A percentile compares a stretch with the other conserved stretches of the same genome.
Conservation (phyloP, 1,140 invertebrate species). For the Drosophila tropicalis region DNA sequence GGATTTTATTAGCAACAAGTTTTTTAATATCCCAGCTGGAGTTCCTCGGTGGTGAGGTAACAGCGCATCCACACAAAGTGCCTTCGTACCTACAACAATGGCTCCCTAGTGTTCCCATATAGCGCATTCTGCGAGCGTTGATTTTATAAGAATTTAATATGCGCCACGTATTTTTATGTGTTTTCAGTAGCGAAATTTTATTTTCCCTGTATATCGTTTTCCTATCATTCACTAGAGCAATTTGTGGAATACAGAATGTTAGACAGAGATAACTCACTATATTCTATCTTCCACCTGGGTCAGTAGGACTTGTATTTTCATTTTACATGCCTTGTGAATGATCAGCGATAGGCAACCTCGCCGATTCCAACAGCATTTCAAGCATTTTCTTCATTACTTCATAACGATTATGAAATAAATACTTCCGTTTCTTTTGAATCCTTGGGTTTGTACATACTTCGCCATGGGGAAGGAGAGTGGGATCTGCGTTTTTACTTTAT, state of each 20-base stretch:
- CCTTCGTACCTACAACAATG: conserved; percentile 65
- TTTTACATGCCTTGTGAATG: conserved; percentile 3
- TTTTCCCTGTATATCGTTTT: conserved; percentile 20
- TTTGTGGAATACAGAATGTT: not conserved
- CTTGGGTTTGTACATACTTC: conserved; percentile 11
- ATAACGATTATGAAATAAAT: conserved; percentile 79
- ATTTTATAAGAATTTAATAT: conserved; percentile 81
- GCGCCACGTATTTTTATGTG: conserved; percentile 67
- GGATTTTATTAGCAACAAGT: conserved; percentile 80
- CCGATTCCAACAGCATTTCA: conserved; percentile 22
- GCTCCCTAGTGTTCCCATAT: conserved; percentile 50
- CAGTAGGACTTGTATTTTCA: not conserved
- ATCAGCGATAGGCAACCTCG: not conserved
- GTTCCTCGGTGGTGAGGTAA: conserved; percentile 37
- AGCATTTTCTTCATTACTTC: conserved; percentile 65
- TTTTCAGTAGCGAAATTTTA: conserved; percentile 48
- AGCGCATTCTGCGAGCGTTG: conserved; percentile 52
- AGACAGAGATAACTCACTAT: too few species aligned
- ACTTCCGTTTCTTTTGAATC: conserved; percentile 64
- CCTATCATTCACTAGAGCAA: conserved; percentile 49
- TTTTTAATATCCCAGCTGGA: conserved; percentile 73
- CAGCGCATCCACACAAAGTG: conserved; percentile 46
- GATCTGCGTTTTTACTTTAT: conserved; percentile 17
- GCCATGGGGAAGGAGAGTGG: conserved; percentile 23
- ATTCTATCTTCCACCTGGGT: not conserved